A percentile compares a stretch with the other conserved stretches of the same genome.
Evolutionary conservation across 30 jellyfish, hydroid and myxozoan genomes (phyloP).

Genomic region (Sanderia malayensis): DNA sequence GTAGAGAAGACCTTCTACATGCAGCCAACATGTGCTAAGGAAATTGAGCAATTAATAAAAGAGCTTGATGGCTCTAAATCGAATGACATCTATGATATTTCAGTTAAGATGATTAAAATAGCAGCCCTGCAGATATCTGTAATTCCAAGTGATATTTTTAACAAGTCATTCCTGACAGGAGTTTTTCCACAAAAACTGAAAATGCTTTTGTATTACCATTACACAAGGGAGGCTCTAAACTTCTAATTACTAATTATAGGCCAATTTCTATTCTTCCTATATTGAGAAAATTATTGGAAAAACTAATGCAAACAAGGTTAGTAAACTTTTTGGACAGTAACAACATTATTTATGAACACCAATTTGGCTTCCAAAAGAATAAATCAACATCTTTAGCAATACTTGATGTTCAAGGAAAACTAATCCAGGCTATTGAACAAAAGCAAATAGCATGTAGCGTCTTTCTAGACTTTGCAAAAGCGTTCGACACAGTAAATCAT

Average conservation of each 20-base stretch:
- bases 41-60: too few relatives aligned
- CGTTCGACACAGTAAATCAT: too few relatives aligned
- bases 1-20: background rate
- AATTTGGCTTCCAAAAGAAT: conserved; percentile 11
- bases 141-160: too few relatives aligned
- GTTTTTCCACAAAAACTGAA: background rate
- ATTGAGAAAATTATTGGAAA: conserved; percentile 6
- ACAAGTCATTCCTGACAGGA: background rate
- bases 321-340: background rate
- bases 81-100: background rate
- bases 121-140: background rate
- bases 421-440: conserved; percentile 2
- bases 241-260: background rate
- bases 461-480: conserved; percentile 5
- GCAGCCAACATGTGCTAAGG: background rate
- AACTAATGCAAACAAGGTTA: conserved; percentile 15
- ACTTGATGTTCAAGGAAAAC: background rate
- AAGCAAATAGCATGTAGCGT: conserved; percentile 11
- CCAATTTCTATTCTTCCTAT: conserved; percentile 11
- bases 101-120: background rate
- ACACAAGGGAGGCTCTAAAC: background rate
- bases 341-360: conserved; percentile 1
- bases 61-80: background rate
- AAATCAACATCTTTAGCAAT: conserved; percentile 21
- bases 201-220: background rate